Conservation (phyloP, 2,113 vertebrate species). For the Gymnocephalus cernua region DNA sequence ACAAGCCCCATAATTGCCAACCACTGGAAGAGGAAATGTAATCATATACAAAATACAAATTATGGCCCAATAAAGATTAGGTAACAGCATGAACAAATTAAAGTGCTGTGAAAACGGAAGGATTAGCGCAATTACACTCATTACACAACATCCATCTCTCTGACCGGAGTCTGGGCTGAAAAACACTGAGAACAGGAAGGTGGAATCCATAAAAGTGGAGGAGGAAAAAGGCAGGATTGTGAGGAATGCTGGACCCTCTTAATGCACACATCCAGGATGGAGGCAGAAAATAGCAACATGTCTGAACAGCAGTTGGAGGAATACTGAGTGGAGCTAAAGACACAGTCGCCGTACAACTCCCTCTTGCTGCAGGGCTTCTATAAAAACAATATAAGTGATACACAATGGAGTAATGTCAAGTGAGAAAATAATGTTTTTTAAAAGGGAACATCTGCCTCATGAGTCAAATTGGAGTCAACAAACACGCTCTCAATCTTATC, state of each 20-base stretch:
- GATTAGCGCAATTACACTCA: slow-evolving; percentile 79
- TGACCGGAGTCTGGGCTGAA: slow-evolving; percentile 62
- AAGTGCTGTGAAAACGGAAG: slow-evolving; percentile 76
- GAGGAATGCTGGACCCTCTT: slow-evolving; percentile 81
- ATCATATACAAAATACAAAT: slow-evolving; percentile 79
- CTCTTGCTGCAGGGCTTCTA: slow-evolving; percentile 69
- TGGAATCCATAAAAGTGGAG: slow-evolving; percentile 69
- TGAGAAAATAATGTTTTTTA: slow-evolving; percentile 66
- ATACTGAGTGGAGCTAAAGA: slow-evolving; percentile 61
- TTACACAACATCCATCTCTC: slow-evolving; percentile 78
- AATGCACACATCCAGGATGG: slow-evolving; percentile 74
- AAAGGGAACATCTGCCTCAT: slow-evolving; percentile 49
- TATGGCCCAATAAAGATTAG: slow-evolving; percentile 79
- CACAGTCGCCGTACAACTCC: slow-evolving; percentile 45
- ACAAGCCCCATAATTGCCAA: slow-evolving; percentile 71
- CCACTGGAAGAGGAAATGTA: slow-evolving; percentile 73
- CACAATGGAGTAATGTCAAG: slow-evolving; percentile 69
- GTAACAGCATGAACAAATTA: slow-evolving; percentile 80
- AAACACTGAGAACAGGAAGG: slow-evolving; percentile 69
- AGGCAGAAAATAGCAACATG: slow-evolving; percentile 77
- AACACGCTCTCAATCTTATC: slow-evolving; percentile 53
- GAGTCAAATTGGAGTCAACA: slow-evolving; percentile 48
- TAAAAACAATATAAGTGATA: slow-evolving; percentile 68
- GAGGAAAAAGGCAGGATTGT: slow-evolving; percentile 56
- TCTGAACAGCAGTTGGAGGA: slow-evolving; percentile 80